Base-by-base conservation (phyloP, 1,140 invertebrate genomes). In the Apis mellifera region DNA sequence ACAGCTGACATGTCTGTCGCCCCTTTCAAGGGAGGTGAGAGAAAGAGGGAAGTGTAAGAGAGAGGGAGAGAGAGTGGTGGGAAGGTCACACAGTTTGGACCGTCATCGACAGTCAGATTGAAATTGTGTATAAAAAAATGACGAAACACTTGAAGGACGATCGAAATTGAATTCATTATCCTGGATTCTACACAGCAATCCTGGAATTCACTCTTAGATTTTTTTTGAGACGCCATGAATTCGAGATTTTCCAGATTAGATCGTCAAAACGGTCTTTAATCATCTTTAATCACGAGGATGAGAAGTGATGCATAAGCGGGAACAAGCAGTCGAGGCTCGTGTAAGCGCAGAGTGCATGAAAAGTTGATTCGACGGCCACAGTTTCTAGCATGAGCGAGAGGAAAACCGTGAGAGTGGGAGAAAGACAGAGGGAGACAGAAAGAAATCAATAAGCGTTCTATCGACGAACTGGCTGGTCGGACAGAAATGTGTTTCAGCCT, bases 361-460 rank as follows among this genome's bases (percentile, higher is more conserved):
- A 69, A 65, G 71, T 59, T 23, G 57, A 9, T 48, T 79, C 42
- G 64, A 4, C 57, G 26, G 50, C 48, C 48, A 66, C 52, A 13
- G 54, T 74, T 65, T 64, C 68, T 57, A 76, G 17, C 72, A 60
- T 65, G 74, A 74, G 15, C 77, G 68, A 75, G 73, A 77, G 60
- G 78, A 62, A 73, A 59, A 26, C 52, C 74, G 75, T 74, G 78
- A 71, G 23, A 79, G 68, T 69, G 73, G 59, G 59, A 78, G 57
- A 71, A 70, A 26, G 60, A 57, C 32, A 42, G 71, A 73, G 66
- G 48, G 64, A 76, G 71, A 84, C 68, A 65, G 71, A 72, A 68
- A 26, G 78, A 73, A 82, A 83, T 87, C 80, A 83, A 87, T 85
- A 85, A 87, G 74, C 59, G 50, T 75, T 69, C 70, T 86, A 86